Base-by-base conservation (phyloP, 2,888 invertebrate species). In the Seira ritae region DNA sequence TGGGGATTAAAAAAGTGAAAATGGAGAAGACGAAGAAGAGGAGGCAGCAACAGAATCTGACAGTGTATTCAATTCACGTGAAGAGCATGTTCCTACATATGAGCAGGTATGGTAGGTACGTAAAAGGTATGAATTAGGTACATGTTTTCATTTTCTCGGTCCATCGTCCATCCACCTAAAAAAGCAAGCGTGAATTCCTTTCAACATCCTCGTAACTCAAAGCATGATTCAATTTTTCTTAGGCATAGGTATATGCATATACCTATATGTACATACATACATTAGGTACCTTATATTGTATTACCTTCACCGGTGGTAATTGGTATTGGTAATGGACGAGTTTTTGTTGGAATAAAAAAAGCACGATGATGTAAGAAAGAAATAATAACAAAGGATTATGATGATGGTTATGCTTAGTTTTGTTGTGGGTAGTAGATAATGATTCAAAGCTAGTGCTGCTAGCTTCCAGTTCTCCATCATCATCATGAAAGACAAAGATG, bases 271-370 rank as follows among this genome's bases (percentile, higher is more conserved):
- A 31, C 55, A 12, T 17, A 17, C 6, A 55, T 55, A 55, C n/a
- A 55, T 17, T 55, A 17, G 17, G 17, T 17, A 55, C 55, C 55
- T 55, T 55, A 55, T 55, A 55, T 55, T 15, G 12, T 42, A 55
- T 55, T 15, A 55, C 12, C 55, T 8, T 55, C 55, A n/a, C 55
- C 55, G 55, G 55, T 55, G 55, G 55, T 55, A 55, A 55, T 55
- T 55, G 55, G 68, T 68, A 55, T 55, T 55, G 55, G 68, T 68
- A 68, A 68, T 68, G 68, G 68, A 68, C 68, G 42, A 68, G 68
- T 68, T 68, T 31, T 68, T 68, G 20, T 68, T 15, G 3, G 68
- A 68, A 24, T 31, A 68, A 31, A 68, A 67, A 68, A 68, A 68
- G 17, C 1, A 31, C 31, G 23, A 17, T 68, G 68, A 68, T 68